Evolutionary conservation across 2,797 vertebrate genomes (phyloP), one percentile per base, ranked within the genome.

Genomic region (Syngnathus rostellatus): DNA sequence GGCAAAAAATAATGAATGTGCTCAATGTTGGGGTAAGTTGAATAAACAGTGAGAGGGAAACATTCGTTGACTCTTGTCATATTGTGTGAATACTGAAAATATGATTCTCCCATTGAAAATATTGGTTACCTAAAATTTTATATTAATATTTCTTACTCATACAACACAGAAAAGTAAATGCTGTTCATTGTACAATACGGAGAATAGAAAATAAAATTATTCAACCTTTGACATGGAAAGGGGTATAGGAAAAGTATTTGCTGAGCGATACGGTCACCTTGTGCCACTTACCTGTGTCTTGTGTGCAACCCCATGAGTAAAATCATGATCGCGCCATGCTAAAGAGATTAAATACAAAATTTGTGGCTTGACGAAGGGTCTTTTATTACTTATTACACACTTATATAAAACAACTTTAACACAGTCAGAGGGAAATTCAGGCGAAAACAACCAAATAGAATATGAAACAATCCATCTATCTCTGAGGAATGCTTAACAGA

Each of bases 31-130:
- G 73, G 83, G 72, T 66, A 40, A 83, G 77, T 3, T 46, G 77
- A 89, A 87, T 87, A 90, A 89, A 85, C 69, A 79, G 79, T 80
- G 75, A 74, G 81, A 84, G 41, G 10, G 19, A 21, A 25, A 25
- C 4, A 62, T 62, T 43, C 12, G 16, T 45, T 17, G 3, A 45
- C 60, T 45, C 10, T 23, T 31, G 11, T 62, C 40, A 25, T 59
- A 59, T 59, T 62, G 40, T 62, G 21, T 23, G 21, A 62, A 62
- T 21, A 40, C 17, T 40, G 19, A 40, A 59, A 39, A 40, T n/a
- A 62, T 23, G 40, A 21, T 11, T 62, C 21, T 21, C 25, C 37
- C 31, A 14, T 12, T 8, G 14, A 14, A 16, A 57, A 37, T 8
- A 16, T 14, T 57, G 2, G 19, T 48, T 48, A 48, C 46, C 17